A percentile compares a stretch with the other conserved stretches of the same genome.
phyloP scores from a whole-genome alignment of 2,113 vertebrate species.

The Enhydra lutris region DNA sequence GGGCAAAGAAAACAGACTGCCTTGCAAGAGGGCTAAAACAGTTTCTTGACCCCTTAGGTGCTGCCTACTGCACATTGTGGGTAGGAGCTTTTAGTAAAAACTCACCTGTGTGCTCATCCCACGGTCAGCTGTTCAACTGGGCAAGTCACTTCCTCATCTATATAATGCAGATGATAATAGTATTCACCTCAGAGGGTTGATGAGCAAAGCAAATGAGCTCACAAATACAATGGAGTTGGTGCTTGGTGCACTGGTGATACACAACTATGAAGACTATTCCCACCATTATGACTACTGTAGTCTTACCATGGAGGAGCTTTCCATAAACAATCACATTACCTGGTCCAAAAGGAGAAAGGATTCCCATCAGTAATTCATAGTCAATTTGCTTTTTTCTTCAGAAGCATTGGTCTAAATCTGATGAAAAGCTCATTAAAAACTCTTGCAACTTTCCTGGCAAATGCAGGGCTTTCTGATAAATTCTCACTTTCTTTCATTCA shows the following conservation, averaged over 20 bases:
- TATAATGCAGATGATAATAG: background rate
- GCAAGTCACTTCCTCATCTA: slow-evolving; percentile 3
- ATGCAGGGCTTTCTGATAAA: background rate
- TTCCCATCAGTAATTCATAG: background rate
- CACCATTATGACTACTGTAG: background rate
- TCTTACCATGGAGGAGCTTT: background rate
- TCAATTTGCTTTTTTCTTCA: background rate
- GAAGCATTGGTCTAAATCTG: background rate
- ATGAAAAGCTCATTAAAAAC: background rate
- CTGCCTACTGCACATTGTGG: background rate
- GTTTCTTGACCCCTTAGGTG: background rate
- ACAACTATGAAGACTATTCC: background rate
- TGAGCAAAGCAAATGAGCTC: background rate
- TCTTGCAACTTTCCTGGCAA: background rate
- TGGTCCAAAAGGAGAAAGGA: background rate
- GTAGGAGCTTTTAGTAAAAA: background rate
- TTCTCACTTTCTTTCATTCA: background rate
- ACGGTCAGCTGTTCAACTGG: background rate
- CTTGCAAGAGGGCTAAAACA: background rate
- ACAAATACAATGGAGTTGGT: background rate
- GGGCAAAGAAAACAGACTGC: background rate
- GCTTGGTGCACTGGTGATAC: background rate
- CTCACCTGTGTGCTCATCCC: background rate
- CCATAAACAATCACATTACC: background rate
- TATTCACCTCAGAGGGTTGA: background rate